These are phyloP conservation scores for Dolichotis patagonum DNA, from an alignment of 2,113 vertebrate species.

Conservation along the genomic window DNA sequence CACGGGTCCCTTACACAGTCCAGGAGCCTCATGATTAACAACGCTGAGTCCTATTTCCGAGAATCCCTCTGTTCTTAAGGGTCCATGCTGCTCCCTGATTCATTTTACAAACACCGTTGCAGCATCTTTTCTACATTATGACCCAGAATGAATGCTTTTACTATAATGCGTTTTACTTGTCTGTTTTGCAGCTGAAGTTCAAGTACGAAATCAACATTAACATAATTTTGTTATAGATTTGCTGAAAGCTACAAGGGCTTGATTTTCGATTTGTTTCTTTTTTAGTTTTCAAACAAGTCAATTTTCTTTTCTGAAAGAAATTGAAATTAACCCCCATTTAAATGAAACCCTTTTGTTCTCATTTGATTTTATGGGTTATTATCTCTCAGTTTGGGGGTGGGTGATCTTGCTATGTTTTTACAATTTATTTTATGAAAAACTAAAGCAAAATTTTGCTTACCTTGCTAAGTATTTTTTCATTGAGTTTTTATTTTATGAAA, in stretches of 20 bases:
- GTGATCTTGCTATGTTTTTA: not conserved
- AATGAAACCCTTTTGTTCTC: not conserved
- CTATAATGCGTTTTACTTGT: conserved; percentile 18
- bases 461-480: not conserved
- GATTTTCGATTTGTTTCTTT: not conserved
- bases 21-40: not conserved
- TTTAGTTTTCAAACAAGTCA: not conserved
- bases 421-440: not conserved
- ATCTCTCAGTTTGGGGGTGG: not conserved
- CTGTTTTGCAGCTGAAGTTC: not conserved
- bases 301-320: not conserved
- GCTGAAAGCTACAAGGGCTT: not conserved
- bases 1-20: not conserved
- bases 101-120: not conserved
- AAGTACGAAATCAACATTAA: not conserved
- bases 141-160: not conserved
- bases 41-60: not conserved
- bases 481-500: not conserved
- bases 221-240: not conserved
- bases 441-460: not conserved
- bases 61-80: not conserved
- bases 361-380: not conserved
- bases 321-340: not conserved
- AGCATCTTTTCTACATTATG: not conserved
- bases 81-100: not conserved